Base-by-base conservation (phyloP, 2,797 vertebrate genomes). In the Hirundo rustica region DNA sequence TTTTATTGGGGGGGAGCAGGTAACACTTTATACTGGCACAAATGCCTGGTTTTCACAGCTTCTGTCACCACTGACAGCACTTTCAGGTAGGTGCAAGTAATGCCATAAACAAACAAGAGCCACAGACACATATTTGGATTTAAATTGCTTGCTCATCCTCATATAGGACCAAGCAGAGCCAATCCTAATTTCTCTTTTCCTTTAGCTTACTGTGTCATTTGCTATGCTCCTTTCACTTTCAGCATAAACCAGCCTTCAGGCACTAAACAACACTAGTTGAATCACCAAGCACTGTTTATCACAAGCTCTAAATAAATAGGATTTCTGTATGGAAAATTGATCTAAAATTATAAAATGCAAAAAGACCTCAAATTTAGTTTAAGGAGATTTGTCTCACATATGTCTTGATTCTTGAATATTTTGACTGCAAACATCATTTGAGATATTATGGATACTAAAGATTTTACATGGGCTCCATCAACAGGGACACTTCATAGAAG, bases 21-120 rank as follows among this genome's bases (percentile, higher is more conserved):
- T 82, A 57, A 67, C 36, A 57, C 47, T 89, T 89, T 21, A 83
- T 85, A 66, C 44, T 71, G 57, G 45, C 72, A 67, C 19, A 61
- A 85, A 87, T 20, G 26, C 29, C 54, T 36, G n/a, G 10, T 70
- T 89, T 89, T 91, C 93, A 85, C 68, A 88, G 81, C 36, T 95
- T 94, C 90, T 77, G 68, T 71, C 51, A 66, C 53, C 67, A 64
- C 25, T 13, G 26, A 64, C 42, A 71, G 77, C 58, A 79, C 77
- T 76, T 82, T 32, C 8, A 82, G 45, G 73, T 51, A 84, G 80
- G 67, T 70, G 66, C 51, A 86, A 95, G 84, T 36, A 73, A 84
- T 21, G 34, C 22, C 67, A 65, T 48, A 60, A 53, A 54, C 77
- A 84, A 92, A 70, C 47, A 76, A 50, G 55, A 86, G 61, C 57